Evolutionary conservation across 2,888 invertebrate species (phyloP), one percentile per base, ranked within the genome.

Genomic region (Tinea trinotella): DNA sequence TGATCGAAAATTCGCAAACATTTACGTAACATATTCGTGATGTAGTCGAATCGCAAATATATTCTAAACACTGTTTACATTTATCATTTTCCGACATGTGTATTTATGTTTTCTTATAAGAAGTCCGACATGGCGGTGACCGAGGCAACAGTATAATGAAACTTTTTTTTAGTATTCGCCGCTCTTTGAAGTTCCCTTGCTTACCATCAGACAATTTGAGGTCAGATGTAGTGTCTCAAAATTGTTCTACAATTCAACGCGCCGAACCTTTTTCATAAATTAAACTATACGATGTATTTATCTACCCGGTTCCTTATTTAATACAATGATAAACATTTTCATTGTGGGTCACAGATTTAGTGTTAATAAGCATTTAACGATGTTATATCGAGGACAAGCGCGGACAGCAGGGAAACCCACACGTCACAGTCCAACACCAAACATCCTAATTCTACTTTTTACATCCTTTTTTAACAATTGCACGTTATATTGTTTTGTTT

Each of bases 401-500:
- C 40, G 15, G 40, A 40, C 40, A 40, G 40, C 40, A n/a, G 40
- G 30, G 6, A 40, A 40, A 40, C 40, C 40, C 40, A 15, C 15
- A 40, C 40, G 40, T 40, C 40, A 40, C 13, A 40, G 40, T 40
- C 13, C 13, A n/a, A 40, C 40, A 40, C 13, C 40, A 40, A 40
- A 40, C 40, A 40, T 40, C 40, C 40, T 40, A 40, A 40, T 40
- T 40, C 15, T 40, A 12, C 15, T 40, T 40, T 35, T 40, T 40
- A 40, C 40, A 13, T 7, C 13, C 13, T 40, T 40, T 40, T 40
- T 40, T 40, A 40, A 40, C 40, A 40, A 40, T 40, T 40, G 13
- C 40, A 40, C 13, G 40, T 40, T 2, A 40, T 2, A 30, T 30
- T n/a, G n/a, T n/a, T 4, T 30, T 30, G 7, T 30, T 22, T 22